Conservation (phyloP, 2,113 vertebrate species). For the Hucho hucho region DNA sequence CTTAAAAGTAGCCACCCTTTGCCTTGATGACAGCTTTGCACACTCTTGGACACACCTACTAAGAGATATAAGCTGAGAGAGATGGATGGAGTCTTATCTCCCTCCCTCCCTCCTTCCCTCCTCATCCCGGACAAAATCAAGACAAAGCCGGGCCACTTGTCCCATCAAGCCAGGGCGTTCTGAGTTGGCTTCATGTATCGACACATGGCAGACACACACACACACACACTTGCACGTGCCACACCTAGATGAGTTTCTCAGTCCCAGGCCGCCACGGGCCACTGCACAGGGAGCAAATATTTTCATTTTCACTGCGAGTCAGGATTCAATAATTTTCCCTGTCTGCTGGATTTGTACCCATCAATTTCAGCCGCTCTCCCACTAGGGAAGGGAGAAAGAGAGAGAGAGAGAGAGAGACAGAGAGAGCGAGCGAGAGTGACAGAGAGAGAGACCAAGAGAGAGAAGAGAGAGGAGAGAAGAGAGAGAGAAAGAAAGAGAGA, state of each 20-base stretch:
- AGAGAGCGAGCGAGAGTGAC: neutral
- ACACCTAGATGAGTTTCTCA: conserved; percentile 18
- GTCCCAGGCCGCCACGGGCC: conserved; percentile 29
- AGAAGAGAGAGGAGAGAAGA: neutral
- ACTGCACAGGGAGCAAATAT: conserved; percentile 58
- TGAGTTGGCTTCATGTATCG: neutral
- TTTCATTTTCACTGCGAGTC: conserved; percentile 49
- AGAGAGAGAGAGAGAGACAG: conserved; percentile 5
- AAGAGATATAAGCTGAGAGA: neutral
- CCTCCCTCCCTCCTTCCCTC: neutral
- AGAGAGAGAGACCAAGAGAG: neutral
- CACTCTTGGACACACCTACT: too few species aligned
- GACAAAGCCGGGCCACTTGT: conserved; percentile 17
- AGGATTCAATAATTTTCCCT: conserved; percentile 60
- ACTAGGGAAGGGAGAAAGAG: conserved; percentile 16
- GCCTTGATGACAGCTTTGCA: too few species aligned
- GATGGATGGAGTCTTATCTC: conserved; percentile 19
- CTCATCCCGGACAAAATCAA: conserved; percentile 10
- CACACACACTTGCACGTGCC: neutral
- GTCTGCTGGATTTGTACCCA: conserved; percentile 50
- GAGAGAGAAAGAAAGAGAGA: neutral
- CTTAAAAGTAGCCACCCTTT: too few species aligned
- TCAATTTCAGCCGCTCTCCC: conserved; percentile 50
- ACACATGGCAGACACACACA: neutral
- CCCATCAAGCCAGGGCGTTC: neutral